Base-by-base conservation (phyloP, 2,888 invertebrate species). In the Oconnorella tubifera region DNA sequence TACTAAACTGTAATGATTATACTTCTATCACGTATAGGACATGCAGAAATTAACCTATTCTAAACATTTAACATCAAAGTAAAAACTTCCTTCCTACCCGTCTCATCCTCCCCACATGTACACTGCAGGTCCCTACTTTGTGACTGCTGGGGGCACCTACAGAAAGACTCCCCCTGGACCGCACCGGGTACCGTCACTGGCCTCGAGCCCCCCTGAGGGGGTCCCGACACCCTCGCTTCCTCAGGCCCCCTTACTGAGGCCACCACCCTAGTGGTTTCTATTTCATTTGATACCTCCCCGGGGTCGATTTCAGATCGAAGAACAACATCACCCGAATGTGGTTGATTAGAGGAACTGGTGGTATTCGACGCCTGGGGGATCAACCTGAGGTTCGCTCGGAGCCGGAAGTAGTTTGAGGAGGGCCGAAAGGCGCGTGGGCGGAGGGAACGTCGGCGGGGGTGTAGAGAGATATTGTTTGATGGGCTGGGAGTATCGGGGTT, bases 31-130 rank as follows among this genome's bases (percentile, higher is more conserved):
- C n/a, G n/a, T n/a, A n/a, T n/a, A n/a, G n/a, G n/a, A n/a, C n/a
- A n/a, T n/a, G n/a, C n/a, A n/a, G n/a, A n/a, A n/a, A n/a, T n/a
- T n/a, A n/a, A n/a, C n/a, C n/a, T n/a, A n/a, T n/a, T n/a, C n/a
- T n/a, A n/a, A n/a, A n/a, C n/a, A n/a, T n/a, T n/a, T n/a, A n/a
- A n/a, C n/a, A n/a, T n/a, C n/a, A n/a, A n/a, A n/a, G n/a, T n/a
- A n/a, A n/a, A n/a, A n/a, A n/a, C n/a, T n/a, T n/a, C n/a, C n/a
- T n/a, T 53, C 66, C 29, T 53, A 68, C 68, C 32, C 2, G 23
- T 40, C 25, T 68, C 66, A 19, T 67, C 68, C 49, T 68, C 68
- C 19, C 68, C 68, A 62, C 68, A 68, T 3, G 49, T 19, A 53
- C 68, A 68, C 32, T 31, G 32, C 4, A 68, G 53, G n/a, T 68